Evolutionary conservation across 2,888 invertebrate species (phyloP), one percentile per base, ranked within the genome.

Genomic region (Scrobipalpa costella): DNA sequence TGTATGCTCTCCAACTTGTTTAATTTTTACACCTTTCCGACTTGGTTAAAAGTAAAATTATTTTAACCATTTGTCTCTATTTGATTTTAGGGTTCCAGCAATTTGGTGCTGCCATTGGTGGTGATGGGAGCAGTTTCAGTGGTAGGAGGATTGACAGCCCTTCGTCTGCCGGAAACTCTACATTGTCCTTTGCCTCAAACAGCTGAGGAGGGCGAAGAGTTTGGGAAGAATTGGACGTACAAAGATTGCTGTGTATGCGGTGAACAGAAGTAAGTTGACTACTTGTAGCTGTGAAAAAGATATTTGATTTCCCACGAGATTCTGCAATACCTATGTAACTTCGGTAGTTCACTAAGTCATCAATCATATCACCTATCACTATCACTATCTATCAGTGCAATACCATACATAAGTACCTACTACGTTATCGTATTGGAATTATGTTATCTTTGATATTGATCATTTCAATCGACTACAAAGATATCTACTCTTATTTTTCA

Each of bases 61-160:
- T 13, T 13, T 40, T 19, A 59, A 27, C 19, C 3, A 21, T 21
- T 11, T 27, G 21, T 27, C 6, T 19, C 27, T 27, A 17, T 44
- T 13, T 33, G n/a, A 33, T 60, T 60, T 60, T 76, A 97, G 97
- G 98, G 98, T 0, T 94, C 95, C 64, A 97, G 96, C 78, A 96
- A 96, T 82, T 89, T 97, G 27, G 95, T 96, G 34, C 85, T 98
- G 63, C 97, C 97, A 0, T 83, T 97, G 63, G 94, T 97, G 0
- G 96, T 97, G 66, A 95, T 98, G 94, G 97, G 97, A 0, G 92
- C 92, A 7, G 93, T 97, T 5, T 96, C 97, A 0, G 95, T 97
- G 40, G 84, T 97, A 50, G 97, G 97, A 7, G 97, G 97, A 1
- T 77, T 97, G 64, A 94, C 95, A 1, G 96, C 96, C 0, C 89